Base-by-base conservation (phyloP, 1,140 invertebrate genomes). In the Hyphantria cunea region DNA sequence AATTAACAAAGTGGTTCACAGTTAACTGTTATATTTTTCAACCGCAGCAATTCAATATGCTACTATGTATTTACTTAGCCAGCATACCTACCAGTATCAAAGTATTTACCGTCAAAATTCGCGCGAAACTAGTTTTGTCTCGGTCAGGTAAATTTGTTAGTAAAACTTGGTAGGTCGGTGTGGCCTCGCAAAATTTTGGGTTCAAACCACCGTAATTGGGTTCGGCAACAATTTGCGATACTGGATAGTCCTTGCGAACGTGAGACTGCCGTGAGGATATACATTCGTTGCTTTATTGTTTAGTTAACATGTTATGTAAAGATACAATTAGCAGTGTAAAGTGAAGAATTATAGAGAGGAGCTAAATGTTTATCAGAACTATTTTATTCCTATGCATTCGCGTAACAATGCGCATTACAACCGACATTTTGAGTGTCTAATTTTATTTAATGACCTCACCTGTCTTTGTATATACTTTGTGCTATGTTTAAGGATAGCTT, bases 221-320 rank as follows among this genome's bases (percentile, higher is more conserved):
- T 84, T 84, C 72, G 50, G 53, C 62, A 80, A 82, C 80, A 80
- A 82, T 84, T 82, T 76, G 55, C 61, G 61, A 65, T 64, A 41
- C 61, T 49, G 67, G 55, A 61, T 55, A 64, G 64, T 66, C 67
- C 74, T 68, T 59, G 70, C 72, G 55, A 64, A 66, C 53, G 61
- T 45, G 50, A 52, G 31, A 53, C 48, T 59, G 45, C 32, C 42
- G 65, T 60, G 62, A 33, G 42, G 60, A 51, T 52, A 52, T 45
- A 50, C 67, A 58, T 66, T 64, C 50, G 66, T 45, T 62, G 44
- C n/a, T 64, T 69, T 73, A 65, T 64, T 72, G 64, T 72, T 60
- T 50, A 7, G n/a, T 15, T 48, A 25, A 25, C n/a, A n/a, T n/a
- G n/a, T n/a, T n/a, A n/a, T n/a, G n/a, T n/a, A n/a, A n/a, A n/a